phyloP scores from a whole-genome alignment of 2,113 vertebrate genomes.

The Otus sunia region DNA sequence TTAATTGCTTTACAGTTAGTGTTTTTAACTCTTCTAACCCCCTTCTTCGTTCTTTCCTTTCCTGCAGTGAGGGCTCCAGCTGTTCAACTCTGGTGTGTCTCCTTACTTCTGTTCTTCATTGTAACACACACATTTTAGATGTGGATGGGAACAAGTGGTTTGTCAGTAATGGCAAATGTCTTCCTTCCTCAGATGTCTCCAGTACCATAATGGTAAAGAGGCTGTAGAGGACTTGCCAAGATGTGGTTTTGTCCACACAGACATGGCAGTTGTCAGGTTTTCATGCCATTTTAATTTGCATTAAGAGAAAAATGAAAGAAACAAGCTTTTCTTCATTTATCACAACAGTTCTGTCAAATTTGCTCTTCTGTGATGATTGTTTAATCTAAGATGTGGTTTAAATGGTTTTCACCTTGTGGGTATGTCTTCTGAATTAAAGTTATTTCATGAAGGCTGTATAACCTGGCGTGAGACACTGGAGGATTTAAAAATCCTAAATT shows the following conservation, averaged over 20 bases:
- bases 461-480: fast-evolving
- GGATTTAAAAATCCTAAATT: not conserved
- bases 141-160: not conserved
- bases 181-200: not conserved
- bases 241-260: not conserved
- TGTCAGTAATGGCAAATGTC: not conserved
- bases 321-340: not conserved
- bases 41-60: not conserved
- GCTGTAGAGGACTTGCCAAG: not conserved
- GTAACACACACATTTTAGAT: not conserved
- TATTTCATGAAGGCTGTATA: not conserved
- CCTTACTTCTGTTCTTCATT: not conserved
- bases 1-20: slow-evolving; percentile 14
- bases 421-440: not conserved
- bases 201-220: not conserved
- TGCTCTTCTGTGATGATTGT: not conserved
- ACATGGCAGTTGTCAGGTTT: not conserved
- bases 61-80: not conserved
- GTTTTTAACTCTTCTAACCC: not conserved
- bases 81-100: not conserved
- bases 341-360: not conserved
- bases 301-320: not conserved
- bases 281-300: not conserved
- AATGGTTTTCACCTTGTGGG: not conserved
- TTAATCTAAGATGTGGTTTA: not conserved